phyloP scores from a whole-genome alignment of 2,797 vertebrate genomes.

The Cygnus olor region DNA sequence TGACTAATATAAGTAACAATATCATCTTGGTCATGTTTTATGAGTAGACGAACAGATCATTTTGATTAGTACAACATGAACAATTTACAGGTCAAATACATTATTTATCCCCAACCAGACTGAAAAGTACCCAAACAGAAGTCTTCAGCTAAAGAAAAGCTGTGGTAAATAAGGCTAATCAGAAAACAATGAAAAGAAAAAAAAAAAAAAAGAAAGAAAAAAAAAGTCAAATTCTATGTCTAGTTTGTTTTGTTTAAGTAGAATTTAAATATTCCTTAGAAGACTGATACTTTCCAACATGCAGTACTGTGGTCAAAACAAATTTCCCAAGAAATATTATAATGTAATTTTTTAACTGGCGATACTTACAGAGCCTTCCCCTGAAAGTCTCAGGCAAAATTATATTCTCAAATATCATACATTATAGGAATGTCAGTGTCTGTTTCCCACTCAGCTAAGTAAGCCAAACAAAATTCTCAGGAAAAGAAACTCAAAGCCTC shows the following conservation, averaged over 20 bases:
- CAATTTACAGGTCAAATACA: neutral
- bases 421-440: neutral
- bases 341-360: neutral
- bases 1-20: neutral
- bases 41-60: neutral
- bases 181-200: neutral
- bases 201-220: no score
- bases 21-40: neutral
- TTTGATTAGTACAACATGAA: neutral
- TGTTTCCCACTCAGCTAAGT: neutral
- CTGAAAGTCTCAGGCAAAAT: conserved; percentile 7
- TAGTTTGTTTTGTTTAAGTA: neutral
- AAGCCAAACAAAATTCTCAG: conserved; percentile 10
- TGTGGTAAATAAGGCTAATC: neutral
- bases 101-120: neutral
- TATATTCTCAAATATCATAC: neutral
- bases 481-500: neutral
- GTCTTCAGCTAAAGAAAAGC: neutral
- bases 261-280: neutral
- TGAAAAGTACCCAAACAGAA: neutral
- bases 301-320: neutral
- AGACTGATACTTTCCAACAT: neutral
- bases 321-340: neutral
- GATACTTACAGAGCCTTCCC: neutral
- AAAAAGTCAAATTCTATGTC: neutral